A percentile compares a stretch with the other conserved stretches of the same genome.
phyloP scores from a whole-genome alignment of 2,888 invertebrate genomes.

The Bimastos eiseni region DNA sequence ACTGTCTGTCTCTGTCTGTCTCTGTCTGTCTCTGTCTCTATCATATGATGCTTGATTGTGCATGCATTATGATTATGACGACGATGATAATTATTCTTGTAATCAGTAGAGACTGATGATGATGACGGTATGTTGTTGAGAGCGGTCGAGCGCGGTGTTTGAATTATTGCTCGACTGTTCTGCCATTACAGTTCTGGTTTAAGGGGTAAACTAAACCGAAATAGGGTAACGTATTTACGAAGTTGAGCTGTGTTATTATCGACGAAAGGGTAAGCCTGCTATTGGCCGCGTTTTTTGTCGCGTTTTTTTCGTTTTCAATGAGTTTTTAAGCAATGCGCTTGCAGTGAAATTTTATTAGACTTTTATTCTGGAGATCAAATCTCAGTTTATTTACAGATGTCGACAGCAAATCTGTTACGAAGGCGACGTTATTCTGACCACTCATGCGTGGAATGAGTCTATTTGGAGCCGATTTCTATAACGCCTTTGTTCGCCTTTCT shows the following conservation, averaged over 20 bases:
- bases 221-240: conserved; percentile 6
- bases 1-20: neutral
- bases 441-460: neutral
- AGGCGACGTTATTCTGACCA: neutral
- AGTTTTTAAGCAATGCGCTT: conserved; percentile 19
- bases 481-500: neutral
- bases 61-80: conserved; percentile 13
- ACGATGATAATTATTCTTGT: neutral
- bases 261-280: conserved; percentile 24
- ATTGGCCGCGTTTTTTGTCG: conserved; percentile 17
- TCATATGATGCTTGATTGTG: conserved; percentile 13
- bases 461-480: neutral
- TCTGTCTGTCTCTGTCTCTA: neutral
- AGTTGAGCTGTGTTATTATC: conserved; percentile 1
- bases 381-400: conserved; percentile 1
- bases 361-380: conserved; percentile 19
- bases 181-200: conserved; percentile 13
- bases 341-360: conserved; percentile 6
- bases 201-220: conserved; percentile 13
- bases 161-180: neutral
- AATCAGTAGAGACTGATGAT: neutral
- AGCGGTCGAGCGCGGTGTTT: neutral
- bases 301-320: conserved; percentile 22
- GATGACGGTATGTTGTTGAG: neutral
- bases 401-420: neutral